A percentile compares a stretch with the other conserved stretches of the same genome.
Conservation (phyloP, 2,797 vertebrate species). For the Muscicapa comitata region DNA sequence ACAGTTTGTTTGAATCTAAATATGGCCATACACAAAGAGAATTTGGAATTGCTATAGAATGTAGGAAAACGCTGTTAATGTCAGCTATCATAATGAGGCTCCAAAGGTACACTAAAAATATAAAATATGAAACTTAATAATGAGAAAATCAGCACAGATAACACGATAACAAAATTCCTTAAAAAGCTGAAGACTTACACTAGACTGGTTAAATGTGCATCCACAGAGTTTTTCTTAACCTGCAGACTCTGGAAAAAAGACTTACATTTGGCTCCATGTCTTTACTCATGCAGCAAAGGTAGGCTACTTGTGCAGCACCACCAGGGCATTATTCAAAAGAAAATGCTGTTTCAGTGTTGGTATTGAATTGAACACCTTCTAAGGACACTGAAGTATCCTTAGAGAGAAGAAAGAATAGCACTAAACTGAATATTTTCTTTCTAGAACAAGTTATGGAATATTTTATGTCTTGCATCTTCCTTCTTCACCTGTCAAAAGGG, state of each 20-base stretch:
- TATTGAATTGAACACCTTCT: background rate
- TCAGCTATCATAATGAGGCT: background rate
- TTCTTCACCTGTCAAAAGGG: background rate
- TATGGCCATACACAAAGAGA: background rate
- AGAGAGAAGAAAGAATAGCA: background rate
- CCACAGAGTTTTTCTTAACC: background rate
- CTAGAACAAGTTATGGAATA: background rate
- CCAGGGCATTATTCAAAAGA: background rate
- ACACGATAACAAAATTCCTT: background rate
- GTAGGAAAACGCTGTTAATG: background rate
- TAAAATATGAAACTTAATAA: background rate
- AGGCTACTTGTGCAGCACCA: background rate
- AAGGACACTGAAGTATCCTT: background rate
- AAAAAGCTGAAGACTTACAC: background rate
- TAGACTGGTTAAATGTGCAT: background rate
- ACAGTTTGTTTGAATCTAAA: background rate
- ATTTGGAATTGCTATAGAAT: background rate
- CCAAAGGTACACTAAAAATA: background rate
- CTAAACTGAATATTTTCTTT: background rate
- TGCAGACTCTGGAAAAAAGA: background rate
- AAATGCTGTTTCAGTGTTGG: background rate
- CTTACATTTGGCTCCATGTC: background rate
- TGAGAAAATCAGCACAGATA: background rate
- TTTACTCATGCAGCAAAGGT: background rate
- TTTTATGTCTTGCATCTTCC: background rate